Evolutionary conservation across 2,113 vertebrate species (phyloP).

Genomic region (Cavia aperea): DNA sequence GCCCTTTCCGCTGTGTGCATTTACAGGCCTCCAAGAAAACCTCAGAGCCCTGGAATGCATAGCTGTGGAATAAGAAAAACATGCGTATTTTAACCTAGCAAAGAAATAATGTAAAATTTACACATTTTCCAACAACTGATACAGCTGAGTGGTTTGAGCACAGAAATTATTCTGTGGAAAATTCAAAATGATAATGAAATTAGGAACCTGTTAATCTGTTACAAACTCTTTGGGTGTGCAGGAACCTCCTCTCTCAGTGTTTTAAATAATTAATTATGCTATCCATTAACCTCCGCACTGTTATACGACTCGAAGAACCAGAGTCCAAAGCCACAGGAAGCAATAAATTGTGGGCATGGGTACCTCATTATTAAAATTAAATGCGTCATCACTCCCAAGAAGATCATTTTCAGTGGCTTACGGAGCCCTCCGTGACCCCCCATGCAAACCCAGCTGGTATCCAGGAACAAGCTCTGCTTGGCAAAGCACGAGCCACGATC

Average conservation of each 20-base stretch:
- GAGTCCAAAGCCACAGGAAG: constrained; percentile 20
- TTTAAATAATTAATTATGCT: constrained; percentile 48
- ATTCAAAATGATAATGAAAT: constrained; percentile 47
- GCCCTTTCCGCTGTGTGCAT: not conserved
- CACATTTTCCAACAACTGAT: constrained; percentile 30
- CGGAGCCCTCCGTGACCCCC: not conserved
- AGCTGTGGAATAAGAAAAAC: not conserved
- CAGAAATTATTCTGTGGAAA: constrained; percentile 36
- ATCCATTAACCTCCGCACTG: not conserved
- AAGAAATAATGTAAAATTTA: not conserved
- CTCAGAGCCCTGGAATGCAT: constrained; percentile 24
- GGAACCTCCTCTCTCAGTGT: not conserved
- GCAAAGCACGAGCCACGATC: not conserved
- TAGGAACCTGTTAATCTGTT: constrained; percentile 26
- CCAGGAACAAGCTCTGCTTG: not conserved
- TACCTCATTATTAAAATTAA: constrained; percentile 56
- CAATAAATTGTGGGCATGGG: constrained; percentile 19
- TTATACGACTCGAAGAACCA: not conserved
- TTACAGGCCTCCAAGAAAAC: constrained; percentile 24
- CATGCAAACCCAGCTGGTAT: not conserved
- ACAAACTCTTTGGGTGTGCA: constrained; percentile 43
- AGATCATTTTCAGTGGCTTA: not conserved
- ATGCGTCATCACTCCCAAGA: constrained; percentile 18
- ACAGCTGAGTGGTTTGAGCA: constrained; percentile 23
- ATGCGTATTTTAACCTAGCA: not conserved